phyloP scores from a whole-genome alignment of 2,888 invertebrate genomes.

The Mythimna vitellina region DNA sequence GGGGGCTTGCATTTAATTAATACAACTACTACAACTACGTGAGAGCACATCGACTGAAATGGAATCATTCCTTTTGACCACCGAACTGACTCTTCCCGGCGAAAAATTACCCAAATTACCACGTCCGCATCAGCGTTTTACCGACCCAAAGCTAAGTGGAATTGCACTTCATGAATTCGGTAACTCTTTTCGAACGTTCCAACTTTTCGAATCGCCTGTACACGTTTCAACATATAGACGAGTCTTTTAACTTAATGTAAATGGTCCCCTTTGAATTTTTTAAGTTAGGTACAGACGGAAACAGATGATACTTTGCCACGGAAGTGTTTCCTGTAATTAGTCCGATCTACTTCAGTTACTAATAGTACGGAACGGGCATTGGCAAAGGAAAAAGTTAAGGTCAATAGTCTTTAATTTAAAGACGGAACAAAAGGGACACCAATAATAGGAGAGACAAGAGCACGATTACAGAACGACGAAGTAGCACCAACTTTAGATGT shows the following conservation, averaged over 20 bases:
- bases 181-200: slow-evolving; percentile 59
- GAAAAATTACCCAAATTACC: slow-evolving; percentile 80
- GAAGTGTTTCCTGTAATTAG: slow-evolving; percentile 71
- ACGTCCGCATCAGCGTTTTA: slow-evolving; percentile 72
- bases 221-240: slow-evolving; percentile 23
- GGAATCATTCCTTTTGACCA: slow-evolving; percentile 85
- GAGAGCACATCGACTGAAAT: slow-evolving; percentile 83
- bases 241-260: slow-evolving; percentile 47
- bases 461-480: slow-evolving; percentile 80
- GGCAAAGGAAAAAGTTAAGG: slow-evolving; percentile 80
- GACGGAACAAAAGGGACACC: slow-evolving; percentile 83
- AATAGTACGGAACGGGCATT: slow-evolving; percentile 68
- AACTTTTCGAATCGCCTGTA: slow-evolving; percentile 45
- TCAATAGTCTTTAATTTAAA: slow-evolving; percentile 87
- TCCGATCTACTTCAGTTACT: slow-evolving; percentile 73
- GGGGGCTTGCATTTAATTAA: slow-evolving; percentile 89
- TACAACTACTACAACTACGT: slow-evolving; percentile 86
- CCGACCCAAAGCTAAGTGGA: slow-evolving; percentile 66
- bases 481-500: slow-evolving; percentile 67
- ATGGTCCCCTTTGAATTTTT: slow-evolving; percentile 39
- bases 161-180: slow-evolving; percentile 68
- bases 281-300: slow-evolving; percentile 38
- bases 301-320: slow-evolving; percentile 62
- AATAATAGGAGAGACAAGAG: slow-evolving; percentile 82
- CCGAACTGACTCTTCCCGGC: slow-evolving; percentile 77